phyloP scores from a whole-genome alignment of 37 sponge, comb jelly and placozoan species.

The Beroe forskalii region DNA sequence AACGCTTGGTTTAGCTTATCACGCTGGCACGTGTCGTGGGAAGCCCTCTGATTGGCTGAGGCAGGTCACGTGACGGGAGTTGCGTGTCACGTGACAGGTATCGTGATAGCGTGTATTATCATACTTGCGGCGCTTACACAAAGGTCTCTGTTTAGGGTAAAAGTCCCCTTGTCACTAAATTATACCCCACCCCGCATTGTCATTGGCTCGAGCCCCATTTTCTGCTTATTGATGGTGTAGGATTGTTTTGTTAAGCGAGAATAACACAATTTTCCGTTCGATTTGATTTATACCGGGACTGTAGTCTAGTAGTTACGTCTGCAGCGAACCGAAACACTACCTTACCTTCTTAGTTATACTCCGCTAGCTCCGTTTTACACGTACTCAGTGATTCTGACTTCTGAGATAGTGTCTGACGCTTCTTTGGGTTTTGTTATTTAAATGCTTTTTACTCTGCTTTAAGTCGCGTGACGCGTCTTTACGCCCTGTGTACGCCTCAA shows the following conservation, averaged over 20 bases:
- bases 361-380: no score
- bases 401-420: no score
- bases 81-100: constrained; percentile 8
- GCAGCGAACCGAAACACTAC: no score
- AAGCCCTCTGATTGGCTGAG: constrained; percentile 18
- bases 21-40: not conserved
- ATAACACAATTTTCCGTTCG: no score
- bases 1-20: constrained; percentile 51
- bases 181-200: constrained; percentile 23
- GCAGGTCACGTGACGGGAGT: not conserved
- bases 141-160: constrained; percentile 60
- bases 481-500: no score
- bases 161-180: constrained; percentile 47
- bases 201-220: not conserved
- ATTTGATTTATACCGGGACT: no score
- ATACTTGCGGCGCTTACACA: constrained; percentile 4
- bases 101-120: constrained; percentile 10
- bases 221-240: not conserved
- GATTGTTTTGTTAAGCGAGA: constrained; percentile 4
- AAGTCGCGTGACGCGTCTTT: no score
- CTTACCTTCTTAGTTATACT: no score
- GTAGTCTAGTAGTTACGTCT: no score
- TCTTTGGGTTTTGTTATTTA: no score
- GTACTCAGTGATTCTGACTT: no score
- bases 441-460: no score